Percentiles rank a stretch among this genome's conserved stretches.
Conservation (phyloP, 1,140 invertebrate species). For the Apolygus lucorum region DNA sequence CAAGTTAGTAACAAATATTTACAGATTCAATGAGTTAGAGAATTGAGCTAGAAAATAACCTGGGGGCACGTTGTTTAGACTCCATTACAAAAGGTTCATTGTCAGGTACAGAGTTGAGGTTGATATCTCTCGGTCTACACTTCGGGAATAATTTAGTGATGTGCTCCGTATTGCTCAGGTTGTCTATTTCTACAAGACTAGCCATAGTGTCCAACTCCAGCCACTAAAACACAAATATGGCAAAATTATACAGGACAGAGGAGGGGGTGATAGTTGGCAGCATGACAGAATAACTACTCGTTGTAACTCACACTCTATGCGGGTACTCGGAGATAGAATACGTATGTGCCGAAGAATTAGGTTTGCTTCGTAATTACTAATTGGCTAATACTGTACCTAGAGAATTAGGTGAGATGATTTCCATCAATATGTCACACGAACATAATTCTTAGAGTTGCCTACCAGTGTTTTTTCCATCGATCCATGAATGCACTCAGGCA, state of each 20-base stretch:
- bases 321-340: background rate
- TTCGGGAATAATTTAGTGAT: constrained; percentile 74
- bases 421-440: constrained; percentile 9
- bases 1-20: too few relatives aligned
- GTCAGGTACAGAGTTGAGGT: constrained; percentile 46
- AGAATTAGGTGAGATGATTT: background rate
- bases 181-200: constrained; percentile 32
- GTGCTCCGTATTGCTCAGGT: constrained; percentile 51
- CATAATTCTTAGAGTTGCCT: background rate
- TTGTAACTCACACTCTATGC: background rate
- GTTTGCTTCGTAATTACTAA: background rate
- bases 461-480: background rate
- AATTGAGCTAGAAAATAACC: constrained; percentile 15
- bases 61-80: constrained; percentile 21
- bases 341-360: background rate
- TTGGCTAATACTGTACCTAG: background rate
- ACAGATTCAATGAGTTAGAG: too few relatives aligned
- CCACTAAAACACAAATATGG: background rate
- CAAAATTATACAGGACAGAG: background rate
- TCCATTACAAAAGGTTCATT: constrained; percentile 30
- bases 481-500: background rate
- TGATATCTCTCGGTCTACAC: constrained; percentile 59
- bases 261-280: background rate
- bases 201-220: constrained; percentile 27
- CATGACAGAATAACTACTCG: background rate